These are phyloP conservation scores for Nanorana parkeri DNA, from an alignment of 2,113 vertebrate genomes.

Conservation along the genomic window DNA sequence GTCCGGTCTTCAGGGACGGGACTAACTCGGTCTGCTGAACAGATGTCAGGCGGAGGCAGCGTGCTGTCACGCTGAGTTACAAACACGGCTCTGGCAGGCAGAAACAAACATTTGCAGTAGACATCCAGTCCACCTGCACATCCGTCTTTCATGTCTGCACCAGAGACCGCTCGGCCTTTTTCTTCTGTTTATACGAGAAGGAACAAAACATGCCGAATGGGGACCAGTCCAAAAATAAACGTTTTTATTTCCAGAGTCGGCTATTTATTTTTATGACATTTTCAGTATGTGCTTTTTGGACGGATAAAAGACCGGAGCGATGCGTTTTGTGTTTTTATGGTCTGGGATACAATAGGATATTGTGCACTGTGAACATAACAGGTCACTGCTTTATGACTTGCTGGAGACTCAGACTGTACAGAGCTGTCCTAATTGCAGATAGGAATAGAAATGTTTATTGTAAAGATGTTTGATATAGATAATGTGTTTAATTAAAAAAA, in stretches of 20 bases:
- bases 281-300: constrained; percentile 19
- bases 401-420: no score
- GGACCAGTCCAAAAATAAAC: constrained; percentile 32
- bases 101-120: not conserved
- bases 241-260: not conserved
- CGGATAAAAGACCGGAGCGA: not conserved
- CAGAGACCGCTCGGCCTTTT: not conserved
- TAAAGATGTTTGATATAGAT: not conserved
- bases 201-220: constrained; percentile 8
- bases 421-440: not conserved
- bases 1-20: not conserved
- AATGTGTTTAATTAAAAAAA: not conserved
- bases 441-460: not conserved
- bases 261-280: constrained; percentile 22
- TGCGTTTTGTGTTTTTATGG: not conserved
- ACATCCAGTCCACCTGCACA: constrained; percentile 38
- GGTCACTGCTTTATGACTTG: no score
- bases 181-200: constrained; percentile 25
- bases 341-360: not conserved
- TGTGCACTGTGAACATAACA: not conserved
- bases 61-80: constrained; percentile 7
- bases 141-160: constrained; percentile 3
- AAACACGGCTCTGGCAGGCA: constrained; percentile 4
- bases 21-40: not conserved
- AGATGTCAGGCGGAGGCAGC: constrained; percentile 24